phyloP scores from a whole-genome alignment of 1,140 invertebrate species.

The Bombus polaris region DNA sequence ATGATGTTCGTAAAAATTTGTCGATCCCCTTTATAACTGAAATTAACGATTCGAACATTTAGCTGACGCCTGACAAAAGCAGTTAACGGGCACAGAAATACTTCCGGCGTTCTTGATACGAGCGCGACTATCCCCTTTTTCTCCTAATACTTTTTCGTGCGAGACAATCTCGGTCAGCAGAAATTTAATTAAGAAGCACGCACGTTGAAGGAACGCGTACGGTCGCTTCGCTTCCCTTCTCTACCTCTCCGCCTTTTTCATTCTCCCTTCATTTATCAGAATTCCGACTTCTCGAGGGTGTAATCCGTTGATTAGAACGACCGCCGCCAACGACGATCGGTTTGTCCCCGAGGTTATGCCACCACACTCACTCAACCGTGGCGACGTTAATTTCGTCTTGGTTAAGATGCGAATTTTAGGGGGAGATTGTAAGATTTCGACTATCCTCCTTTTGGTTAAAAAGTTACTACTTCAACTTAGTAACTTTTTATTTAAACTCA shows the following conservation, averaged over 20 bases:
- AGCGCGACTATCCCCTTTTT: background rate
- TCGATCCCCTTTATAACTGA: background rate
- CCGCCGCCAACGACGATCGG: constrained; percentile 42
- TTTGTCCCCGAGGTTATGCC: constrained; percentile 54
- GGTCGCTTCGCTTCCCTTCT: constrained; percentile 8
- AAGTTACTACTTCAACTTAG: background rate
- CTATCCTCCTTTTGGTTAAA: background rate
- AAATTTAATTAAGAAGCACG: constrained; percentile 71
- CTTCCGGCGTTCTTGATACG: background rate
- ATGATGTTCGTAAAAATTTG: background rate
- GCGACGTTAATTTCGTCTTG: constrained; percentile 25
- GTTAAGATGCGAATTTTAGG: background rate
- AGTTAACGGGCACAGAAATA: background rate
- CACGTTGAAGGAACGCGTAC: constrained; percentile 43
- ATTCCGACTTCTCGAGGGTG: constrained; percentile 57
- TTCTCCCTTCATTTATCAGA: constrained; percentile 66
- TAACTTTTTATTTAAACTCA: too few relatives aligned
- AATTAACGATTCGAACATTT: background rate
- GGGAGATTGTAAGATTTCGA: background rate
- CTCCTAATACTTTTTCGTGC: background rate
- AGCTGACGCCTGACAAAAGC: background rate
- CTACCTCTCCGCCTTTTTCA: constrained; percentile 26
- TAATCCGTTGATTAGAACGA: constrained; percentile 68
- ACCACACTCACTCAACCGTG: background rate
- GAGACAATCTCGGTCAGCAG: constrained; percentile 57